Conservation (phyloP, 2,797 vertebrate species). For the Tokudaia tokunoshimensis region DNA sequence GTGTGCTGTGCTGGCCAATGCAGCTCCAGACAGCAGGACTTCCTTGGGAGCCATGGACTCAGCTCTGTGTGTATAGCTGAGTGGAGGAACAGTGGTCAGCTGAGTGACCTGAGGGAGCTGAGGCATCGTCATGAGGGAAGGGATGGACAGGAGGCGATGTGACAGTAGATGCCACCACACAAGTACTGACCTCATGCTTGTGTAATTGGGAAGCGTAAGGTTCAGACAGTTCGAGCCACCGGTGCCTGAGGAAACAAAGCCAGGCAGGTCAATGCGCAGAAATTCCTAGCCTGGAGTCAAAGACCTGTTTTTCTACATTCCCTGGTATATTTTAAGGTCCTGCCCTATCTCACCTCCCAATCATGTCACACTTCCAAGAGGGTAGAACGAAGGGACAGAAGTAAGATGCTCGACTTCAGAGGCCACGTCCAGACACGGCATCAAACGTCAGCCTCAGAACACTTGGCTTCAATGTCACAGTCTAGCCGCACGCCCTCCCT, state of each 20-base stretch:
- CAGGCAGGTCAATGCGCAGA: background rate
- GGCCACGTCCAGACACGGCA: background rate
- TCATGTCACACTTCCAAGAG: background rate
- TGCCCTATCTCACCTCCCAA: background rate
- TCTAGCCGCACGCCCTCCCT: fast-evolving
- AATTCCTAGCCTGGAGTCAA: background rate
- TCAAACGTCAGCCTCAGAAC: background rate
- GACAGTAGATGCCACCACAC: fast-evolving
- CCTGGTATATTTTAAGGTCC: background rate
- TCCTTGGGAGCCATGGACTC: background rate
- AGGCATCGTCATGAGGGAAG: background rate
- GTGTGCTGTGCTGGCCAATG: background rate
- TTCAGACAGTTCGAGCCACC: fast-evolving
- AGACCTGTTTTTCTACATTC: background rate
- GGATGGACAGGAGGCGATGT: fast-evolving
- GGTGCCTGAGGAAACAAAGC: background rate
- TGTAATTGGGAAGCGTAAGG: fast-evolving
- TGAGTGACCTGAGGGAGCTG: background rate
- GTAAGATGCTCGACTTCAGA: too few relatives aligned
- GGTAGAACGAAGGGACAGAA: fast-evolving
- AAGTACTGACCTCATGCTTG: fast-evolving
- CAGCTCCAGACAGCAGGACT: too few relatives aligned
- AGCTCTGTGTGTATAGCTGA: background rate
- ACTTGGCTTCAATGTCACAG: background rate
- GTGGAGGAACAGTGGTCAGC: background rate